These are phyloP conservation scores for Cydia fagiglandana DNA, from an alignment of 1,140 invertebrate species.

Conservation along the genomic window DNA sequence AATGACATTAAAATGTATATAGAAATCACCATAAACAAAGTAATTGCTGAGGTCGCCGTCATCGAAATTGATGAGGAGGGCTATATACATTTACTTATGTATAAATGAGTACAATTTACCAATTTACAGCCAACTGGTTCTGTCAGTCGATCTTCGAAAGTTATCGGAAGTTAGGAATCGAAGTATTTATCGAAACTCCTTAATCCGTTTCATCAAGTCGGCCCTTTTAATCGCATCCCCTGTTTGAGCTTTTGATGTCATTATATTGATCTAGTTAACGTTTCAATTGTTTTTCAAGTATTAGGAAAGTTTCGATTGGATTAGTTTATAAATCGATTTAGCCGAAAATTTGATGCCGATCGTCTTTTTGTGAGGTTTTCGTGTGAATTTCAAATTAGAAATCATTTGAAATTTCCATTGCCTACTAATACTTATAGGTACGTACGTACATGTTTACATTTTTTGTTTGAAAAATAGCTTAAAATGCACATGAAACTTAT, in stretches of 20 bases:
- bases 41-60: no score
- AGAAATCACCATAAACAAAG: no score
- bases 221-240: conserved; percentile 9
- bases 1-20: no score
- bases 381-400: no score
- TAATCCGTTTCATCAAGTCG: background rate
- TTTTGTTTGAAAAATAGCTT: no score
- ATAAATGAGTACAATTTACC: background rate
- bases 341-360: no score
- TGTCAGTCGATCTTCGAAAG: background rate
- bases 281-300: conserved; percentile 9
- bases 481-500: no score
- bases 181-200: conserved; percentile 20
- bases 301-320: conserved; percentile 3
- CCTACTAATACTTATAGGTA: no score
- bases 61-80: no score
- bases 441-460: no score
- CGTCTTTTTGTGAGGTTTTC: no score
- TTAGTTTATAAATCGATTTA: background rate
- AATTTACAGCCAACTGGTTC: background rate
- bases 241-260: conserved; percentile 20
- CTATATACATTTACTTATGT: background rate
- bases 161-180: conserved; percentile 4
- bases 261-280: conserved; percentile 14
- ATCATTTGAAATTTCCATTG: no score